Percentiles rank a stretch among this genome's conserved stretches.
phyloP scores from a whole-genome alignment of 2,113 vertebrate genomes.

The Bambusicola thoracicus region DNA sequence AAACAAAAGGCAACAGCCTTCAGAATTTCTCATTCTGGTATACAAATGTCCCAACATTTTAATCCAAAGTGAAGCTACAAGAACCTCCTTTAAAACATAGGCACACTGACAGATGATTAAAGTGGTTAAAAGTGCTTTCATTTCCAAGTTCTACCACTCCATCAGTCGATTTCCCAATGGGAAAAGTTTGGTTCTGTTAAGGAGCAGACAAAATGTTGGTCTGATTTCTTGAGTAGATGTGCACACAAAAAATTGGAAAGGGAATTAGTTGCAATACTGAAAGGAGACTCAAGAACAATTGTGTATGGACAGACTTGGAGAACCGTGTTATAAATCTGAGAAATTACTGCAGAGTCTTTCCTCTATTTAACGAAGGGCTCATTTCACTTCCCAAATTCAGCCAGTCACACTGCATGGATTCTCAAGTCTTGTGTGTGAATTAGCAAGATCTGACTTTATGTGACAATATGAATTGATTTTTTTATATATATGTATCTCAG shows the following conservation, averaged over 20 bases:
- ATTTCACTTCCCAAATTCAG: background rate
- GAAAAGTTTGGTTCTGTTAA: background rate
- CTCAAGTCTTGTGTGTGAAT: background rate
- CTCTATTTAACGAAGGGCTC: background rate
- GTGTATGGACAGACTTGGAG: background rate
- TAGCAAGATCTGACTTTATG: background rate
- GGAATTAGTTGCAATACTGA: background rate
- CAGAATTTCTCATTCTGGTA: background rate
- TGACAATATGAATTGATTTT: background rate
- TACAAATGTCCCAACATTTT: background rate
- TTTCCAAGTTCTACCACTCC: background rate
- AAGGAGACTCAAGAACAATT: background rate
- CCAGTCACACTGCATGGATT: background rate
- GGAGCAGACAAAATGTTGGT: background rate
- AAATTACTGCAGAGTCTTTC: background rate
- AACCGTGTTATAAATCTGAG: background rate
- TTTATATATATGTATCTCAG: background rate
- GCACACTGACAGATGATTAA: background rate
- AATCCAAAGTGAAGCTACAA: background rate
- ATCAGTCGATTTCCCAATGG: background rate
- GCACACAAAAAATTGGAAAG: background rate
- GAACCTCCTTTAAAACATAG: background rate
- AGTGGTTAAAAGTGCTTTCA: background rate
- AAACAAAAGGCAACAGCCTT: background rate
- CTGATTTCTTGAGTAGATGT: background rate